These are phyloP conservation scores for Staurois parvus DNA, from an alignment of 2,797 vertebrate genomes.

Conservation along the genomic window DNA sequence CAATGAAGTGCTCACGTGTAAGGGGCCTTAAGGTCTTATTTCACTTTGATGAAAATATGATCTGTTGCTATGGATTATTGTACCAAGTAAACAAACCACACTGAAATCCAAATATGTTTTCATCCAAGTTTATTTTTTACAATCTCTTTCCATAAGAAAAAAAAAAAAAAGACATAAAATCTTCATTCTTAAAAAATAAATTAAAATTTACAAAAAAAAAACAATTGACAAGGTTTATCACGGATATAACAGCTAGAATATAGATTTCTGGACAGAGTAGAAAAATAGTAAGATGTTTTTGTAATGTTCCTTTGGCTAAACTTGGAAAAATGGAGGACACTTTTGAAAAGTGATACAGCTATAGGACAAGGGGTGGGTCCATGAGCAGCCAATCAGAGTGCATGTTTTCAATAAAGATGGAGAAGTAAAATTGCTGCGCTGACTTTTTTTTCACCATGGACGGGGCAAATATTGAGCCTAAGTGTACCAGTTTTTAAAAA, in stretches of 20 bases:
- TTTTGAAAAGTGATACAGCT: neutral
- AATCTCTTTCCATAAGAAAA: slow-evolving; percentile 55
- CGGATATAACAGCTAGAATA: slow-evolving; percentile 25
- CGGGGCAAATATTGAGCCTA: too few species aligned
- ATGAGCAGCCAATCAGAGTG: neutral
- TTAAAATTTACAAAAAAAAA: slow-evolving; percentile 68
- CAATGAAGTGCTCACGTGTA: too few species aligned
- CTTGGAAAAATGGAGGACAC: neutral
- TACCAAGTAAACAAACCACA: too few species aligned
- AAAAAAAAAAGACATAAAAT: slow-evolving; percentile 62
- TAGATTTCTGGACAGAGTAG: slow-evolving; percentile 19
- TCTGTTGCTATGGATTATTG: too few species aligned
- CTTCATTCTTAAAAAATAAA: slow-evolving; percentile 78
- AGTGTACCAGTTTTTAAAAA: neutral
- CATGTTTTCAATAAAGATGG: neutral
- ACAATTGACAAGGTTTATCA: slow-evolving; percentile 22
- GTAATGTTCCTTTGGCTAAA: neutral
- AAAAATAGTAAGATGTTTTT: neutral
- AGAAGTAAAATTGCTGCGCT: neutral
- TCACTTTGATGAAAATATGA: too few species aligned
- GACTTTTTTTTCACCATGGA: too few species aligned
- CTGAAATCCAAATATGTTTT: neutral
- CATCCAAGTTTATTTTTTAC: slow-evolving; percentile 42
- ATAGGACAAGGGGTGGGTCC: too few species aligned
- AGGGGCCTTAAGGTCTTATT: too few species aligned